Evolutionary conservation across 2,888 invertebrate genomes (phyloP), one percentile per base, ranked within the genome.

Genomic region (Melolontha melolontha): DNA sequence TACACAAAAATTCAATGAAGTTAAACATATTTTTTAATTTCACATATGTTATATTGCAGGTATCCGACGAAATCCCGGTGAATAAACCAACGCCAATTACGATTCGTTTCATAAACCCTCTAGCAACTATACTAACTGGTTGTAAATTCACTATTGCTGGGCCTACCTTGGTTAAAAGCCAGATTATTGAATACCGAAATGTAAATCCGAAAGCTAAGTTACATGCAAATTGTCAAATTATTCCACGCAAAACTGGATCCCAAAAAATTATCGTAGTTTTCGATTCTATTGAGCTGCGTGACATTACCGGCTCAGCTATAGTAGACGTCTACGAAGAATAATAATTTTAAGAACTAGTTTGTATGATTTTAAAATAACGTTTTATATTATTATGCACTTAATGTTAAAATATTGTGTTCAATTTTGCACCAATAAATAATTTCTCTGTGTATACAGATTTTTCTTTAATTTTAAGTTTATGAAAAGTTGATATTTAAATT

Each of bases 91-190:
- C 87, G 2, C 83, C 84, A 0, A 86, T 89, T 0, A 84, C 84
- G 0, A 83, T 92, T 12, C 86, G 88, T 1, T 91, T 94, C 77
- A 85, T 82, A 52, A 94, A 94, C 83, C 94, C 94, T 0, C 80
- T 94, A 73, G 87, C 89, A 66, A 85, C 82, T 14, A 73, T 79
- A 0, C 82, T 94, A 52, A 90, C 91, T 0, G 85, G 87, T 7
- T 92, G 93, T 78, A 87, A 87, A 78, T 90, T 93, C 80, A 87
- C 88, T 50, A 84, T 92, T 72, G 90, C 91, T 68, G 92, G 92
- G 0, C 87, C 91, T 0, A 91, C 91, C 1, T 83, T 92, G 8
- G 82, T 85, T 0, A 87, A 88, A 62, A 87, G 89, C 70, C 88
- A 88, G 69, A 84, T 85, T 1, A 77, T 90, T 10, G 79, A 85